These are phyloP conservation scores for Parnassius smintheus DNA, from an alignment of 2,888 invertebrate genomes.

Conservation along the genomic window DNA sequence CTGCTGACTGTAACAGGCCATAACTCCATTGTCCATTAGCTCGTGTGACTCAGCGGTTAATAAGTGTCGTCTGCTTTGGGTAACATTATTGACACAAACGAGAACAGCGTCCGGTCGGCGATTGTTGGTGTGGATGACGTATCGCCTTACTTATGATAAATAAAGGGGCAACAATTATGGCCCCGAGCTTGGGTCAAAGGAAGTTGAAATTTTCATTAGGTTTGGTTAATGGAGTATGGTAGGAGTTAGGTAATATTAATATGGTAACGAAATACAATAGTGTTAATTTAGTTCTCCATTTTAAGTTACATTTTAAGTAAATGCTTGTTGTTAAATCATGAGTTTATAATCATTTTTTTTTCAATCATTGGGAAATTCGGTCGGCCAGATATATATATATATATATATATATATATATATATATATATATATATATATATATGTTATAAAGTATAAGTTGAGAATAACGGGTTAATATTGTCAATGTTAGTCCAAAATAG, in stretches of 20 bases:
- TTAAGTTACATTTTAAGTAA: too few relatives aligned
- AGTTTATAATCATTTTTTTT: too few relatives aligned
- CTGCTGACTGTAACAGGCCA: background rate
- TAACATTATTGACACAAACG: slow-evolving; percentile 74
- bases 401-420: too few relatives aligned
- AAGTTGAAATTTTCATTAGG: slow-evolving; percentile 43
- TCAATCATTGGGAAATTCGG: too few relatives aligned
- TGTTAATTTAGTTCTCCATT: background rate
- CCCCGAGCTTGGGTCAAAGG: slow-evolving; percentile 51
- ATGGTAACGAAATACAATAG: slow-evolving; percentile 17
- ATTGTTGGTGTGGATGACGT: slow-evolving; percentile 59
- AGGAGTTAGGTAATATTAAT: slow-evolving; percentile 3
- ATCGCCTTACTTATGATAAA: slow-evolving; percentile 72
- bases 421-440: too few relatives aligned
- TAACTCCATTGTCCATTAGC: slow-evolving; percentile 29
- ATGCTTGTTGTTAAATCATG: too few relatives aligned
- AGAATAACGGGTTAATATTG: too few relatives aligned
- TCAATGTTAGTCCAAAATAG: too few relatives aligned
- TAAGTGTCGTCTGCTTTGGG: slow-evolving; percentile 63
- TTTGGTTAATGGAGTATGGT: slow-evolving; percentile 16
- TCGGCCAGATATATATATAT: too few relatives aligned
- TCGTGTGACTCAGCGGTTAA: slow-evolving; percentile 65
- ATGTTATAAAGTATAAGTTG: too few relatives aligned
- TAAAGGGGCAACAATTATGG: slow-evolving; percentile 71
- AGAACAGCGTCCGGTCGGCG: slow-evolving; percentile 68